These are phyloP conservation scores for Trypoxylon attenuatum DNA, from an alignment of 2,888 invertebrate species.

Conservation along the genomic window DNA sequence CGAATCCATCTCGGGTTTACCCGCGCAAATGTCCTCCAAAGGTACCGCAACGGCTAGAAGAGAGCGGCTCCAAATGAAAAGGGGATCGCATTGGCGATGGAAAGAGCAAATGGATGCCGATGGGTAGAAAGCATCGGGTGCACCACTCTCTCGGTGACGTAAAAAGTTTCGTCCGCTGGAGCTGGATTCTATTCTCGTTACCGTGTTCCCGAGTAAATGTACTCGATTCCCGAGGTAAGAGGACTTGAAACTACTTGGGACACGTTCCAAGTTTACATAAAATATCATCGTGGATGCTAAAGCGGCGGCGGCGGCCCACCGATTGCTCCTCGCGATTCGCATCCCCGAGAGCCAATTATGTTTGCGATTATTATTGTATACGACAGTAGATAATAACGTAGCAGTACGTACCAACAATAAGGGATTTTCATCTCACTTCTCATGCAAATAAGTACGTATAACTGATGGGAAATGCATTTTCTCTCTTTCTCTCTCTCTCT, in stretches of 20 bases:
- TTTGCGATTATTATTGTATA: background rate
- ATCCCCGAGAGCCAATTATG: too few relatives aligned
- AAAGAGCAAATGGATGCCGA: too few relatives aligned
- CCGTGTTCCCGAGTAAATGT: constrained; percentile 3
- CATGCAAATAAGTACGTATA: too few relatives aligned
- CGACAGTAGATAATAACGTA: background rate
- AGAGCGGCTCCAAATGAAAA: too few relatives aligned
- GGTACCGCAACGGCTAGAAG: background rate
- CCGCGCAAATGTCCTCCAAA: background rate
- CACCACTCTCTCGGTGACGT: too few relatives aligned
- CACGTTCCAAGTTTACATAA: constrained; percentile 1
- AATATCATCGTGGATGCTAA: background rate
- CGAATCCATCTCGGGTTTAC: background rate
- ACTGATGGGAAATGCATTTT: background rate
- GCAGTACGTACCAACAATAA: background rate
- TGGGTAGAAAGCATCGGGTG: too few relatives aligned
- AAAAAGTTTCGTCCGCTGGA: background rate
- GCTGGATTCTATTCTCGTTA: background rate
- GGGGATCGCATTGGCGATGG: too few relatives aligned
- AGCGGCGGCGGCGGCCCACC: background rate
- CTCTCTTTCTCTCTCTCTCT: background rate
- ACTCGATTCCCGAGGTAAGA: background rate
- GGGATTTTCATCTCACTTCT: background rate
- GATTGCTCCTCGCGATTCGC: too few relatives aligned
- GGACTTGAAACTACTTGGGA: constrained; percentile 1